A percentile compares a stretch with the other conserved stretches of the same genome.
These are phyloP conservation scores for Sepiola atlantica DNA, from an alignment of 2,888 invertebrate species.

Conservation along the genomic window DNA sequence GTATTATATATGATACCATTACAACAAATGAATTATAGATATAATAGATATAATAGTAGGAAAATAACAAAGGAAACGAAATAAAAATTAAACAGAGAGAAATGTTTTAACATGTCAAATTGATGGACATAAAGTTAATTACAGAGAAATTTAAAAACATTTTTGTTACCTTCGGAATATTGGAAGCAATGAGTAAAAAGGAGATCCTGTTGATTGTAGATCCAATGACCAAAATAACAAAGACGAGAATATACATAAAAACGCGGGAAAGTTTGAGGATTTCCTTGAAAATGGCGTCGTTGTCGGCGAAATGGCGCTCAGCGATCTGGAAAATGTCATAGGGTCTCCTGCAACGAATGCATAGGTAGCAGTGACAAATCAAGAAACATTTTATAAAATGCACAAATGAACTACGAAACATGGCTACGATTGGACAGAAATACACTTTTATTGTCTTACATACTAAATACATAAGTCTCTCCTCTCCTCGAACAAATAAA, in stretches of 20 bases:
- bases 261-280: conserved; percentile 75
- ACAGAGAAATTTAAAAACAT: background rate
- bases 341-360: conserved; percentile 59
- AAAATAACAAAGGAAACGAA: no score
- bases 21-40: no score
- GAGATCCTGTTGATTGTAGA: conserved; percentile 92
- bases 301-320: conserved; percentile 66
- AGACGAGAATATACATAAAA: conserved; percentile 88
- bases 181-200: conserved; percentile 75
- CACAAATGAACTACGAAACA: background rate
- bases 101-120: background rate
- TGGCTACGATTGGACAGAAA: no score
- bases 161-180: conserved; percentile 62
- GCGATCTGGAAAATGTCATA: conserved; percentile 68
- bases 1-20: no score
- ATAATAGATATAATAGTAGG: no score
- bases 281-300: conserved; percentile 65
- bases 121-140: background rate
- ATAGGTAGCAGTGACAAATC: background rate
- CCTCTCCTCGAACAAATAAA: no score
- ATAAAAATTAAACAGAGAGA: no score
- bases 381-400: background rate
- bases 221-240: conserved; percentile 87
- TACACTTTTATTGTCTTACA: background rate
- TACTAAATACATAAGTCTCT: background rate